Conservation (phyloP, 64 coral and sea anemone species). For the Dendronephthya gigantea region DNA sequence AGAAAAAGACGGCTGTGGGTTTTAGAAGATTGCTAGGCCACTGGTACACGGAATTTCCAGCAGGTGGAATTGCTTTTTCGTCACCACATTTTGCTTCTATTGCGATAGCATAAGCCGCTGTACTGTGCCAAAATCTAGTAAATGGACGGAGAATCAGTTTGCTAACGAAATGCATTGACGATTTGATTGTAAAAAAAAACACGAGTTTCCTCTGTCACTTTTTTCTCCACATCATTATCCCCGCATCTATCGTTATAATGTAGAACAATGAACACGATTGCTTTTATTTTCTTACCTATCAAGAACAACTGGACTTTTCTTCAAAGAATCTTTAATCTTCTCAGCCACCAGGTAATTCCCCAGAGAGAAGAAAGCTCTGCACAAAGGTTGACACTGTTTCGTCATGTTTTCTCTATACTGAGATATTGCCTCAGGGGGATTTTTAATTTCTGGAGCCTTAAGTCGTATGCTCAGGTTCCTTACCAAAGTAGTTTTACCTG, state of each 20-base stretch:
- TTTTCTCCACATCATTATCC: background rate
- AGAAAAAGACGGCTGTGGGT: conserved; percentile 3
- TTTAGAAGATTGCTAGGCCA: conserved; percentile 31
- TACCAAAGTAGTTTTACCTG: background rate
- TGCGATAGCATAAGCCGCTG: conserved; percentile 28
- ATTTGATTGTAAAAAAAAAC: background rate
- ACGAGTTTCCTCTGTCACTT: background rate
- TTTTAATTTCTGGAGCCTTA: background rate
- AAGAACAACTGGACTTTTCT: background rate
- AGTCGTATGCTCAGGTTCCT: background rate
- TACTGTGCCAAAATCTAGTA: conserved; percentile 31
- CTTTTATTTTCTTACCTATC: background rate
- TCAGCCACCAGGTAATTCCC: background rate
- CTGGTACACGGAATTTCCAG: conserved; percentile 3
- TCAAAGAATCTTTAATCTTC: background rate
- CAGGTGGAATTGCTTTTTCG: background rate
- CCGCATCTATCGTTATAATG: background rate
- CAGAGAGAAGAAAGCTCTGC: background rate
- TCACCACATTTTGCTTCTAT: background rate
- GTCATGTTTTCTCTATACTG: background rate
- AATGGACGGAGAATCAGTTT: no score
- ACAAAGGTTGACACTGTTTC: background rate
- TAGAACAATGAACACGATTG: background rate
- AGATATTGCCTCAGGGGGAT: background rate
- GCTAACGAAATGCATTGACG: no score